Evolutionary conservation across 2,888 invertebrate species (phyloP), one percentile per base, ranked within the genome.

Genomic region (Nomada goodeniana): DNA sequence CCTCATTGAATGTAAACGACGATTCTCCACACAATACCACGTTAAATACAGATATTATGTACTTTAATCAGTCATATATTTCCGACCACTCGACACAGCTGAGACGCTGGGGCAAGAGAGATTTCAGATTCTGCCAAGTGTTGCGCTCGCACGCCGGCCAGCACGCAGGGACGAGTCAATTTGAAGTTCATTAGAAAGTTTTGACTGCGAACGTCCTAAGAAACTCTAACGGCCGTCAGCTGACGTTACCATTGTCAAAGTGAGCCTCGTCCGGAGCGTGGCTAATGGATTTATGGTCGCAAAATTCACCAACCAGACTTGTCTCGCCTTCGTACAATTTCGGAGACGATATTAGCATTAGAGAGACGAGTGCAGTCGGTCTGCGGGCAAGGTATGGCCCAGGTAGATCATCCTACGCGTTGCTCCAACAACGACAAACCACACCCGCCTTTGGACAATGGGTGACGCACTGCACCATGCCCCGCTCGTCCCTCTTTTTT

Each of bases 321-420:
- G 87, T 87, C 87, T 88, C 86, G 88, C 88, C 88, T 83, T 88
- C 87, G 83, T 88, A 84, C 86, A 87, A 86, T 89, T 89, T 88
- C 82, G 84, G 86, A 89, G 88, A 86, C 82, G 83, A 88, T 89
- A 89, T 89, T 89, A 89, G 89, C 89, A 89, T 89, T 89, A 88
- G 88, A 88, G 88, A 78, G 87, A 86, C 78, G 85, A 84, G 86
- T 70, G 69, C 60, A 60, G 69, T 55, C 63, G 76, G 59, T 64
- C 70, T 59, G 61, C 20, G 84, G 77, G 83, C 76, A 79, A 61
- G 85, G 76, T 68, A 81, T 80, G 86, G 82, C 84, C 87, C 91
- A 90, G 91, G 91, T 92, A 92, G 89, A 91, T 90, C 92, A 87
- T 91, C 92, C 92, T 92, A 91, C 92, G 92, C 92, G 90, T 90